phyloP scores from a whole-genome alignment of 2,888 invertebrate species.

The Andrena marginata region DNA sequence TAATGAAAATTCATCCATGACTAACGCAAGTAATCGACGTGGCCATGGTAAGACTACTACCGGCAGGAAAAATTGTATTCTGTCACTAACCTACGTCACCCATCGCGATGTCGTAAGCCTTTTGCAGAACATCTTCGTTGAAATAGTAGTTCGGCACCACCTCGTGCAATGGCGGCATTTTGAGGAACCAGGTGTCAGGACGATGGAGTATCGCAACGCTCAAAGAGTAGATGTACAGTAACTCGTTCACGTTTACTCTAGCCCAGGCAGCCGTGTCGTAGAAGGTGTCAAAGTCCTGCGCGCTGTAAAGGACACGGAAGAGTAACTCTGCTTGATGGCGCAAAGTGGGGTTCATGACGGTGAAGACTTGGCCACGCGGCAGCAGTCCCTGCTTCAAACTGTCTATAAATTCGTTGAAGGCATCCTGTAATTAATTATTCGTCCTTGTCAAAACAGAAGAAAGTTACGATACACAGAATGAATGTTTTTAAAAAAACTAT shows the following conservation, averaged over 20 bases:
- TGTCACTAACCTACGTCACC: constrained; percentile 69
- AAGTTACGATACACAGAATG: too few relatives aligned
- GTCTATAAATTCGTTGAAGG: constrained; percentile 85
- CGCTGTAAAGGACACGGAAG: constrained; percentile 87
- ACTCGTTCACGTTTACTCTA: constrained; percentile 87
- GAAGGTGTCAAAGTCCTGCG: constrained; percentile 88
- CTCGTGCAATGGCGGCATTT: constrained; percentile 90
- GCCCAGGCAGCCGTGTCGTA: constrained; percentile 87
- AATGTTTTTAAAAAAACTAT: too few relatives aligned
- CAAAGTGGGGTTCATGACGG: constrained; percentile 80
- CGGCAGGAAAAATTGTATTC: neutral
- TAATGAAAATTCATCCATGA: too few relatives aligned
- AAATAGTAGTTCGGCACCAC: constrained; percentile 89
- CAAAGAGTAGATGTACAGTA: constrained; percentile 88
- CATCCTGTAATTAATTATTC: constrained; percentile 73
- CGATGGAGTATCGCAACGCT: constrained; percentile 88
- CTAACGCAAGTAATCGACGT: too few relatives aligned
- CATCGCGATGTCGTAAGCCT: constrained; percentile 73
- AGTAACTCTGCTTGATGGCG: constrained; percentile 86
- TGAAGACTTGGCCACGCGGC: constrained; percentile 80
- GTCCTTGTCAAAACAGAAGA: too few relatives aligned
- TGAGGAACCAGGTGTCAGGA: constrained; percentile 86
- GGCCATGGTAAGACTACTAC: neutral
- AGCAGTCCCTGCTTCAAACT: constrained; percentile 82
- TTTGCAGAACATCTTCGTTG: constrained; percentile 86